These are phyloP conservation scores for Caligus rogercresseyi DNA, from an alignment of 1,140 invertebrate genomes.

Conservation along the genomic window DNA sequence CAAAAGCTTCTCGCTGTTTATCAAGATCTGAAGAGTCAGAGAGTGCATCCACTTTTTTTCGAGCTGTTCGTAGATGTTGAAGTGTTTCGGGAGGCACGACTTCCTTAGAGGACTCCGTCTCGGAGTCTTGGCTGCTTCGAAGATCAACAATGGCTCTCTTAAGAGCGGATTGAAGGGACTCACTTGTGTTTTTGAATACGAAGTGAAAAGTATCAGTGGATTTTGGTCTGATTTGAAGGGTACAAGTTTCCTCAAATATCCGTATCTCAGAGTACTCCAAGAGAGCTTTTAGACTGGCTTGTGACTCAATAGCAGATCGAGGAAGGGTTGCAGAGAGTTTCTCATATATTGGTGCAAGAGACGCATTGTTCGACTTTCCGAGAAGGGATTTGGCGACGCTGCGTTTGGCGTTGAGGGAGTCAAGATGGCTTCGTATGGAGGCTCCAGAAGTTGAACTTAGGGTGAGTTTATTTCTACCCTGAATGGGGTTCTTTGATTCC, in stretches of 20 bases:
- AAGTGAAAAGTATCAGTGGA: not conserved
- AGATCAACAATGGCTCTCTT: not conserved
- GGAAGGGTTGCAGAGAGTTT: not conserved
- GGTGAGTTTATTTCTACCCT: not conserved
- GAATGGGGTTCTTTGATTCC: not conserved
- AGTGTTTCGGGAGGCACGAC: not conserved
- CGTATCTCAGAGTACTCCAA: not conserved
- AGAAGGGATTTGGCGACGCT: not conserved
- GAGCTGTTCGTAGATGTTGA: not conserved
- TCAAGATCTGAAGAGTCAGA: not conserved
- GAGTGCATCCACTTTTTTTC: not conserved
- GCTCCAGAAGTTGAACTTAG: not conserved
- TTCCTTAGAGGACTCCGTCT: not conserved
- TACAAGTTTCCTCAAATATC: not conserved
- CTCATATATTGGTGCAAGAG: too few species aligned
- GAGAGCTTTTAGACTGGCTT: not conserved
- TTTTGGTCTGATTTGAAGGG: not conserved
- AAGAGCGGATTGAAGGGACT: not conserved
- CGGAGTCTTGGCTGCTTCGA: not conserved
- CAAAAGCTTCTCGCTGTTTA: not conserved
- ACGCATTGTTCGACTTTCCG: not conserved
- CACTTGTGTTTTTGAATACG: not conserved
- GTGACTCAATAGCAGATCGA: not conserved
- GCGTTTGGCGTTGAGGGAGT: not conserved
- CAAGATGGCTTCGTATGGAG: not conserved